Conservation (phyloP, 2,888 invertebrate genomes). For the Tinea trinotella region DNA sequence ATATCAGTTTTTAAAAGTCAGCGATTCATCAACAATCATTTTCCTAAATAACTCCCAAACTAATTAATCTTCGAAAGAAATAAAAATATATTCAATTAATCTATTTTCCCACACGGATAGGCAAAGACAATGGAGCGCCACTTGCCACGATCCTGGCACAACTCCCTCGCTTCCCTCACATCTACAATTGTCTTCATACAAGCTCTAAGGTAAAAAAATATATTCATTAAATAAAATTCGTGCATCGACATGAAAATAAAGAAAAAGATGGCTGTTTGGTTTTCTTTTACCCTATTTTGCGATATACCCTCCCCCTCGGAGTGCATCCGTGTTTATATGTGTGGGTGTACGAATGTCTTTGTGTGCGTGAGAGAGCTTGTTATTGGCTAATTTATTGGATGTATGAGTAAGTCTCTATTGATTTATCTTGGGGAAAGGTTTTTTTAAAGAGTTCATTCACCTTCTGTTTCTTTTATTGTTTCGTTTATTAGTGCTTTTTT, state of each 20-base stretch:
- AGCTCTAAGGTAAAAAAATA: no score
- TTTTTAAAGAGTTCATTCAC: background rate
- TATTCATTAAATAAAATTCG: background rate
- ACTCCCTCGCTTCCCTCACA: no score
- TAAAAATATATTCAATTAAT: no score
- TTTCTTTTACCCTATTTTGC: conserved; percentile 64
- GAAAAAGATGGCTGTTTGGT: conserved; percentile 50
- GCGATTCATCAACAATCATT: no score
- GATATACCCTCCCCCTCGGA: conserved; percentile 46
- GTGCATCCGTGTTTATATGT: background rate
- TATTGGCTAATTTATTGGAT: conserved; percentile 16
- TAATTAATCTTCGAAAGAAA: no score
- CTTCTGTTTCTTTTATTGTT: background rate
- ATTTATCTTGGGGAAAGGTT: conserved; percentile 8
- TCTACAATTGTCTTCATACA: no score
- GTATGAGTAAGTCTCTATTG: conserved; percentile 3
- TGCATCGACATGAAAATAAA: background rate
- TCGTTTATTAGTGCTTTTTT: background rate
- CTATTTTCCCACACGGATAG: no score
- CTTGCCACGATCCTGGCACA: no score
- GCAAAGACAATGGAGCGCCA: no score
- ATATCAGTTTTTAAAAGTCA: no score
- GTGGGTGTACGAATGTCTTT: background rate
- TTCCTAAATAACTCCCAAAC: no score
- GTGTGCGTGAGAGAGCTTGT: background rate